Base-by-base conservation (phyloP, 2,113 vertebrate genomes). In the Paralichthys olivaceus region DNA sequence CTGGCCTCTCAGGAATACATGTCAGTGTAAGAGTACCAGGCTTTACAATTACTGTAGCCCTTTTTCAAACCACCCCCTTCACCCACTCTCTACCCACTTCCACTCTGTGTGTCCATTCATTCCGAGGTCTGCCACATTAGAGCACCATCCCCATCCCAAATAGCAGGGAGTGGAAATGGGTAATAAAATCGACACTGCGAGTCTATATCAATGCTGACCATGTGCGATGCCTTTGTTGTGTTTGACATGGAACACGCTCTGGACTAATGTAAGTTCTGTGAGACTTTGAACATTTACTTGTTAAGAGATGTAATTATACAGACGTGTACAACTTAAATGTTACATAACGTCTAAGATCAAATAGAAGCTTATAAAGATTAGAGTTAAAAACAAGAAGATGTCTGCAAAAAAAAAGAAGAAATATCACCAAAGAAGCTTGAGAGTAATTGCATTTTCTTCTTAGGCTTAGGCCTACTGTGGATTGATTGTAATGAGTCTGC, bases 1-100 rank as follows among this genome's bases (percentile, higher is more conserved):
- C 54, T 71, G 75, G 60, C 70, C 79, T 77, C 70, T 47, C 43
- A 67, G 73, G 78, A 69, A 80, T 77, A 74, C 69, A 72, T 82
- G 84, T 84, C 72, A 85, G 32, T 20, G 68, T 23, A 28, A 59
- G 25, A 65, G 49, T 28, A 72, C n/a, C 28, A 54, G 64, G 51
- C 66, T 77, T 70, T 56, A 57, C 69, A 73, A 19, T 71, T 57
- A 65, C 75, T 22, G 20, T 60, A 77, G 19, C 49, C 53, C 28
- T 22, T 43, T n/a, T 43, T 17, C 32, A 26, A 11, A 17, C 22
- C 22, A 17, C 40, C 7, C 40, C 14, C n/a, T 23, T 12, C 32
- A 23, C 60, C 8, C 9, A 40, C 13, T 61, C 6, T 6, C 15
- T 57, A 59, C 56, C 6, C 56, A 29, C 26, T 9, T 32, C 32